These are phyloP conservation scores for Apoderus coryli DNA, from an alignment of 2,888 invertebrate species.

Conservation along the genomic window DNA sequence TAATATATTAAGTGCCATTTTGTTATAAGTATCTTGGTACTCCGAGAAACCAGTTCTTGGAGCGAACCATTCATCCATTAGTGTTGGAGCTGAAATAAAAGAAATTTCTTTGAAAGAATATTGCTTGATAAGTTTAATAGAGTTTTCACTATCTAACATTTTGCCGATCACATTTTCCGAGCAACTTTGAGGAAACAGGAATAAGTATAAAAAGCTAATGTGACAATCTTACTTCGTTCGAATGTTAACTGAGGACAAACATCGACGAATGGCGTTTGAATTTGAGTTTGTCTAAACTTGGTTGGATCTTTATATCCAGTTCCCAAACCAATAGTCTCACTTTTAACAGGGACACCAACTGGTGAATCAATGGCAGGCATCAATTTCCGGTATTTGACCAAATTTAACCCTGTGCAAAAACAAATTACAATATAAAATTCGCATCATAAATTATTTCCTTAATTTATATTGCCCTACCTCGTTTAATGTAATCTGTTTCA, in stretches of 20 bases:
- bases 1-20: conserved; percentile 43
- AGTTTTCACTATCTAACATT: no score
- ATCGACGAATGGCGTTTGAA: conserved; percentile 40
- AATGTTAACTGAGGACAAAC: conserved; percentile 32
- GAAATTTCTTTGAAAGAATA: conserved; percentile 3
- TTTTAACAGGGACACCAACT: conserved; percentile 42
- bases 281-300: conserved; percentile 40
- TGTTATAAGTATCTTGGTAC: conserved; percentile 45
- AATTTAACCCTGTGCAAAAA: conserved; percentile 35
- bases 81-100: conserved; percentile 29
- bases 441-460: no score
- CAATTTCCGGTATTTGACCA: conserved; percentile 39
- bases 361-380: conserved; percentile 45
- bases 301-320: conserved; percentile 48
- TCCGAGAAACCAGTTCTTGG: conserved; percentile 45
- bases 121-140: conserved; percentile 1
- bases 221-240: conserved; percentile 24
- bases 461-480: conserved; percentile 35
- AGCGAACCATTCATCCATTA: conserved; percentile 38
- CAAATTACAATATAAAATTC: no score
- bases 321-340: conserved; percentile 39
- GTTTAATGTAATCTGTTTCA: conserved; percentile 43
- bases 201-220: background rate
- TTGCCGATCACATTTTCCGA: no score
- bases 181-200: no score